phyloP scores from a whole-genome alignment of 2,888 invertebrate species.

The Plebejus argus region DNA sequence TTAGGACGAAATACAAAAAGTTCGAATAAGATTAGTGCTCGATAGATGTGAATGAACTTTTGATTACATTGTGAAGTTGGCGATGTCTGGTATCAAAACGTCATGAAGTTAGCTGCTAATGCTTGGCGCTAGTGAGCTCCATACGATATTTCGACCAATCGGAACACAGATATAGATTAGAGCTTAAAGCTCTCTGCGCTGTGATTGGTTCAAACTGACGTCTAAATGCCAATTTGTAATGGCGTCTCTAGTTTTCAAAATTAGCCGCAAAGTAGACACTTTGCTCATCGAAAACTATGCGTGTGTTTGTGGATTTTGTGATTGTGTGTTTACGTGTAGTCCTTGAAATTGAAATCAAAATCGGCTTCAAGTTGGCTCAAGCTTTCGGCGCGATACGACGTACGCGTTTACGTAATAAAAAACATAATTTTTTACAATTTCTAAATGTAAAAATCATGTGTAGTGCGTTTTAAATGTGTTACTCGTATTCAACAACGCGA shows the following conservation, averaged over 20 bases:
- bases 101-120: constrained; percentile 10
- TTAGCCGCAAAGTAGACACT: neutral
- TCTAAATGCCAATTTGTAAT: neutral
- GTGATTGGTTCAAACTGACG: neutral
- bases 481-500: constrained; percentile 32
- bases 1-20: neutral
- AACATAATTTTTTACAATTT: constrained; percentile 52
- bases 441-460: constrained; percentile 53
- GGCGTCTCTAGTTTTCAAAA: neutral
- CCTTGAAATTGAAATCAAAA: constrained; percentile 53
- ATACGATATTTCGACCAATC: neutral
- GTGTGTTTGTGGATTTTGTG: constrained; percentile 48
- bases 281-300: neutral
- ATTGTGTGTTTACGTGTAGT: constrained; percentile 61
- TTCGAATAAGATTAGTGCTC: constrained; percentile 47
- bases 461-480: constrained; percentile 33
- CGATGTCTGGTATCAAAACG: constrained; percentile 57
- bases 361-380: constrained; percentile 43
- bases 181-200: constrained; percentile 1
- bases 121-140: neutral
- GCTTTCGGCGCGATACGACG: constrained; percentile 23
- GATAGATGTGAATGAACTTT: constrained; percentile 70
- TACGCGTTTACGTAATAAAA: constrained; percentile 43
- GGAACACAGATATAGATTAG: neutral
- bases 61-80: constrained; percentile 71